Evolutionary conservation across 2,888 invertebrate species (phyloP), one percentile per base, ranked within the genome.

Genomic region (Nycteola revayana): DNA sequence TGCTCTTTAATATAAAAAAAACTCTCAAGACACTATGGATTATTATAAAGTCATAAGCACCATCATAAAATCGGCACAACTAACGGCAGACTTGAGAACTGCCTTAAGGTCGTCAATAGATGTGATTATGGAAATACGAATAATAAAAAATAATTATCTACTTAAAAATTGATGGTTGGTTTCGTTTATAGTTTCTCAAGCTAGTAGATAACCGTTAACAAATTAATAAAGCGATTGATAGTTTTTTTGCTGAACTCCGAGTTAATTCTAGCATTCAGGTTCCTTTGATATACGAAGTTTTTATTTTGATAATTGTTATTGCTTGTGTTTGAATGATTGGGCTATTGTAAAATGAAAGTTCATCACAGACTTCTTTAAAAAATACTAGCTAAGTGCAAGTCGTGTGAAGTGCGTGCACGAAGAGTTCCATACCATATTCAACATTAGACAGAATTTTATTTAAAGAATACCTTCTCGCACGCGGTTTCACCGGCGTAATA

Each of bases 121-220:
- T 5, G 5, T 14, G n/a, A 32, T 24, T 11, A 25, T 33, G 40
- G 18, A 35, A 42, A 33, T 55, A 28, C 7, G 17, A 55, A 51
- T 47, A 43, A 34, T 35, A 14, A 38, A 41, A 41, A 55, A 55
- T 55, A 32, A 51, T 51, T 42, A 47, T 37, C 42, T 52, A 37
- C 56, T 52, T 51, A 47, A 31, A 31, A 45, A 24, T 35, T 14
- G 14, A 40, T 14, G 45, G 26, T 11, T 32, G 25, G 33, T 27
- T 33, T 21, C 10, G 7, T 28, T 36, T 23, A 22, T 36, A 38
- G n/a, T n/a, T 40, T 33, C 20, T 33, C 27, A 37, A 30, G 8
- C 35, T 44, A 22, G 22, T 27, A 32, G 28, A 10, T 46, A 41
- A 47, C 51, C 51, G 43, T 55, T 47, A 55, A 35, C 28, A 45